Evolutionary conservation across 2,888 invertebrate species (phyloP).

Genomic region (Cataglyphis albicans): DNA sequence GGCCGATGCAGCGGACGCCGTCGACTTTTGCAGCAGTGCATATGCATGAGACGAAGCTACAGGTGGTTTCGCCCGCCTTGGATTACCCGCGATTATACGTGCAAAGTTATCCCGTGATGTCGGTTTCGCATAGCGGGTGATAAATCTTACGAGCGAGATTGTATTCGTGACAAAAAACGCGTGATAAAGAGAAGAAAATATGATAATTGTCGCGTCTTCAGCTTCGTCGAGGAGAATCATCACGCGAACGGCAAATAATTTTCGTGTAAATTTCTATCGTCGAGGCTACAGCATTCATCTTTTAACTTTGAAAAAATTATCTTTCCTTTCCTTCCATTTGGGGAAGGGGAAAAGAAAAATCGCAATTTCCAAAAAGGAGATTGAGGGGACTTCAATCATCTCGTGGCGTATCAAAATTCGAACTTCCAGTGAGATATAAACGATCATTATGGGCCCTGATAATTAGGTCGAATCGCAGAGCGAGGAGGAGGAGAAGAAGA

Average conservation of each 20-base stretch:
- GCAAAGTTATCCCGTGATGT: neutral
- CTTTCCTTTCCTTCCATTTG: neutral
- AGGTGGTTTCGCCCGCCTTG: constrained; percentile 73
- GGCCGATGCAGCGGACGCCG: constrained; percentile 14
- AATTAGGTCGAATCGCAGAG: constrained; percentile 36
- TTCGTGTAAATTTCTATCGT: neutral
- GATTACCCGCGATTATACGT: constrained; percentile 62
- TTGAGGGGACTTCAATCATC: neutral
- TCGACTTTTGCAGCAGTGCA: constrained; percentile 60
- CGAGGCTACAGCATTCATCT: neutral
- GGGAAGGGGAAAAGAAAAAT: neutral
- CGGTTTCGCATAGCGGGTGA: neutral
- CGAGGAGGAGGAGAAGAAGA: constrained; percentile 25
- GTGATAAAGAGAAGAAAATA: neutral
- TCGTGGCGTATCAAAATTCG: constrained; percentile 45
- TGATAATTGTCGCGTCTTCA: neutral
- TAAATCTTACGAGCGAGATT: neutral
- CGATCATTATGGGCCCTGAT: constrained; percentile 55
- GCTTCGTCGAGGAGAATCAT: neutral
- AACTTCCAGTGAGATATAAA: constrained; percentile 58
- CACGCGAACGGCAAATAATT: neutral
- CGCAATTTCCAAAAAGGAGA: neutral
- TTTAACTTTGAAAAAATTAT: neutral
- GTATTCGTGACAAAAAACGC: neutral
- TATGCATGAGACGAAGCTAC: constrained; percentile 68